Base-by-base conservation (phyloP, 2,113 vertebrate genomes). In the Barnardius zonarius region DNA sequence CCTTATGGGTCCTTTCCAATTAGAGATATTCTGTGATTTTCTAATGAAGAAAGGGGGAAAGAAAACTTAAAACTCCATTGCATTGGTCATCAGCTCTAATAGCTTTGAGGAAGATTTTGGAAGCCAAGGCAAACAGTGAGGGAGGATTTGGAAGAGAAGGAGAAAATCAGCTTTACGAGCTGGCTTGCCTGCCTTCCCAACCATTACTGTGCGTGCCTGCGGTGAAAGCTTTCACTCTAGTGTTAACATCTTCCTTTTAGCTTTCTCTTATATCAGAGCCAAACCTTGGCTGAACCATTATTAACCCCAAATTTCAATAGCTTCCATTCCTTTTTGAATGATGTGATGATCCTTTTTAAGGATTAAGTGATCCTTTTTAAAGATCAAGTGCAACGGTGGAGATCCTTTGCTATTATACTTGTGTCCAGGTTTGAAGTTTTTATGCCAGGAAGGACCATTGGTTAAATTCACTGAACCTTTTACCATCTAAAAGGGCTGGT, bases 141-240 rank as follows among this genome's bases (percentile, higher is more conserved):
- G 39, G 37, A 84, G 35, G 12, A 27, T 75, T 86, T 91, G 86
- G 74, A 92, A 92, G 39, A 49, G 46, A 31, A 86, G 39, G 41
- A 81, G 67, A 39, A 63, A 93, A 87, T 75, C 63, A 82, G 30
- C 66, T 91, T 84, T 84, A 57, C 14, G 55, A 70, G 62, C 73
- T 90, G 77, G 70, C 77, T 90, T 33, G 46, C 63, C 57, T 62
- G 46, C 67, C 22, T 83, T 86, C 67, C 77, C 51, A 70, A 10
- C 55, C 51, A 51, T 75, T 39, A 30, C 73, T 46, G 24, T 70
- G 49, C 3, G 1, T 41, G 67, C 46, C 54, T 75, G 72, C 3
- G 3, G 17, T 27, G 37, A 67, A 89, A 83, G 63, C 11, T 75
- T 78, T 86, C 55, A 37, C 41, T 41, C 49, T 23, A 55, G 18